Evolutionary conservation across 2,888 invertebrate species (phyloP).

Genomic region (Andrena bucephala): DNA sequence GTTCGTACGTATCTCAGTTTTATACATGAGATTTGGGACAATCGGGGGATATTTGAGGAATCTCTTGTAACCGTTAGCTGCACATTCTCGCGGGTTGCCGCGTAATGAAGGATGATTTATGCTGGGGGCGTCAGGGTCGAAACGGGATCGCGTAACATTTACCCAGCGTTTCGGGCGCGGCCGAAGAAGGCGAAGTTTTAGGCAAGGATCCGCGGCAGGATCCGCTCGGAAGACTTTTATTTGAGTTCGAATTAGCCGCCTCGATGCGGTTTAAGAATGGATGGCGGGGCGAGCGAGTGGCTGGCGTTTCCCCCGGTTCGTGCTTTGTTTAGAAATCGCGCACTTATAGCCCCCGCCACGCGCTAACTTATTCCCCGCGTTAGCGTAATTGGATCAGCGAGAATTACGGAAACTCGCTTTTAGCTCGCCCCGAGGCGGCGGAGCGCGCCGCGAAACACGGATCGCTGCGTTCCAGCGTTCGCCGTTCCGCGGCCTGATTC

Average conservation of each 20-base stretch:
- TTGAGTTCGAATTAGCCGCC: conserved; percentile 81
- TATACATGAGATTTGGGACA: no score
- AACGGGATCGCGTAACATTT: conserved; percentile 53
- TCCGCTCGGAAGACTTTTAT: conserved; percentile 75
- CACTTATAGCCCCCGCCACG: conserved; percentile 70
- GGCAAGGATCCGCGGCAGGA: conserved; percentile 45
- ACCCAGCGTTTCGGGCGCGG: conserved; percentile 38
- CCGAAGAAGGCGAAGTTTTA: conserved; percentile 25
- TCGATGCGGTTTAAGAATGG: conserved; percentile 79
- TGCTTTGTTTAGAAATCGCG: conserved; percentile 81
- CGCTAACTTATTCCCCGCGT: conserved; percentile 78
- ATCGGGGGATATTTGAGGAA: no score
- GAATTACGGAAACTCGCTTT: conserved; percentile 77
- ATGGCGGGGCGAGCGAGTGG: conserved; percentile 62
- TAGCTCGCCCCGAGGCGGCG: conserved; percentile 54
- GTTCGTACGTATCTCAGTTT: no score
- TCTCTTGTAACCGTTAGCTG: neutral
- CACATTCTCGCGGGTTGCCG: neutral
- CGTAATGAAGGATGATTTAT: conserved; percentile 2
- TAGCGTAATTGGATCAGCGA: conserved; percentile 80
- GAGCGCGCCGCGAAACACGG: conserved; percentile 46
- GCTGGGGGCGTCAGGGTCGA: conserved; percentile 29
- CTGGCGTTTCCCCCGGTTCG: conserved; percentile 71
- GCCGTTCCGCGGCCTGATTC: conserved; percentile 26
- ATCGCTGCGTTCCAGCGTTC: conserved; percentile 44